Conservation (phyloP, 2,113 vertebrate species). For the Perccottus glenii region DNA sequence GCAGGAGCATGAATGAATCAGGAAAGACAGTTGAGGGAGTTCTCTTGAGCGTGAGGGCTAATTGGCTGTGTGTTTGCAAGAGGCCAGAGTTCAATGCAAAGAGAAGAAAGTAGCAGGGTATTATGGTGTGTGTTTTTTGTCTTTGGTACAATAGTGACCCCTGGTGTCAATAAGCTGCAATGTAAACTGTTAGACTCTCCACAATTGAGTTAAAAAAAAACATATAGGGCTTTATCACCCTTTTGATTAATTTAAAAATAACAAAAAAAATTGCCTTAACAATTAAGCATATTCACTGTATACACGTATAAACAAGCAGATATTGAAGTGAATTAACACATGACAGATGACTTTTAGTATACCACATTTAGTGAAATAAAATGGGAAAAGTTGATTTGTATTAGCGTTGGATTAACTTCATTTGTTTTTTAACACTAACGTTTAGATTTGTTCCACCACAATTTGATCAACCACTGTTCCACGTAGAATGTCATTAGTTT, state of each 20-base stretch:
- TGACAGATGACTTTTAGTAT: no score
- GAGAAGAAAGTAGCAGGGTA: neutral
- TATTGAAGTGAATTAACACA: no score
- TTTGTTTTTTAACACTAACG: no score
- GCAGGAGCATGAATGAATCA: constrained; percentile 32
- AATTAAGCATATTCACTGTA: no score
- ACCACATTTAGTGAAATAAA: no score
- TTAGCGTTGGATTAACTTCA: no score
- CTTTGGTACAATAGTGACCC: constrained; percentile 64
- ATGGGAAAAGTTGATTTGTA: no score
- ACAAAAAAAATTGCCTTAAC: neutral
- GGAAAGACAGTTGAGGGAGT: constrained; percentile 8
- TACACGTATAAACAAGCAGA: no score
- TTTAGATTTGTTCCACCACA: no score
- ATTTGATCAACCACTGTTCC: no score
- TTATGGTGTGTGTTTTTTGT: neutral
- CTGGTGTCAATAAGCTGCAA: constrained; percentile 51
- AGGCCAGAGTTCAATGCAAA: constrained; percentile 28
- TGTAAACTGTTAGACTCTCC: neutral
- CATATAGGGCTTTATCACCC: neutral
- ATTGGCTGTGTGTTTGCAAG: constrained; percentile 20
- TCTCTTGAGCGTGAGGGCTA: neutral
- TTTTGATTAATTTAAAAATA: neutral
- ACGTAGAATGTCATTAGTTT: no score
- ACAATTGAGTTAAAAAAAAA: no score